phyloP scores from a whole-genome alignment of 2,797 vertebrate genomes.

The Myiotriccus ornatus region DNA sequence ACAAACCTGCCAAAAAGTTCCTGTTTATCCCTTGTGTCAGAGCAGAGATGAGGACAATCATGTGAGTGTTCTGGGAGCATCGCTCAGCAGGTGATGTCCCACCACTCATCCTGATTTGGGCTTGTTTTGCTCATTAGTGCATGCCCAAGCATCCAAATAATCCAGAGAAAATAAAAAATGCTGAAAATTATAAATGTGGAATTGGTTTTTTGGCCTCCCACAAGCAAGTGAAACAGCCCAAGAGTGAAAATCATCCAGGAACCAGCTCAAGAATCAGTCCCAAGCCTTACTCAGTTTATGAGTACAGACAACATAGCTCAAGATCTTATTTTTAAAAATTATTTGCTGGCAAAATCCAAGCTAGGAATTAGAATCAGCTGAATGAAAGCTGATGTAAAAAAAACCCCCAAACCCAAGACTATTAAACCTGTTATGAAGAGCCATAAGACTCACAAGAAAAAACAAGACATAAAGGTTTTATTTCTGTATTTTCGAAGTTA shows the following conservation, averaged over 20 bases:
- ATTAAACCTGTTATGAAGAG: neutral
- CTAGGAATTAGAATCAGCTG: neutral
- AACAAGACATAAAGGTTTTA: neutral
- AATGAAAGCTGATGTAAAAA: neutral
- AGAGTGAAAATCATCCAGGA: neutral
- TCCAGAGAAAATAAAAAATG: neutral
- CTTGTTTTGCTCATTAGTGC: neutral
- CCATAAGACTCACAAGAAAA: neutral
- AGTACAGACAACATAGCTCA: neutral
- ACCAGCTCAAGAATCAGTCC: neutral
- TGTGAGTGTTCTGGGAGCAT: too few species aligned
- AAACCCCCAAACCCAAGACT: neutral
- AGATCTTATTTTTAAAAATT: neutral
- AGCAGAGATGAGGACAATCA: neutral
- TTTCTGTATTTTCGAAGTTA: neutral
- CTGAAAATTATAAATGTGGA: neutral
- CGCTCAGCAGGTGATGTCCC: fast-evolving
- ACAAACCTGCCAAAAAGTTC: neutral
- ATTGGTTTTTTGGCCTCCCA: neutral
- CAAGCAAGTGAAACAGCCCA: neutral
- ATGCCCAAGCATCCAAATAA: neutral
- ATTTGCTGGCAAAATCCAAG: neutral
- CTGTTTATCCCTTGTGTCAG: neutral
- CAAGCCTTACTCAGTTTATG: neutral
- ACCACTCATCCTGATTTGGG: neutral